Conservation (phyloP, 2,888 invertebrate species). For the Lepidonotus clava region DNA sequence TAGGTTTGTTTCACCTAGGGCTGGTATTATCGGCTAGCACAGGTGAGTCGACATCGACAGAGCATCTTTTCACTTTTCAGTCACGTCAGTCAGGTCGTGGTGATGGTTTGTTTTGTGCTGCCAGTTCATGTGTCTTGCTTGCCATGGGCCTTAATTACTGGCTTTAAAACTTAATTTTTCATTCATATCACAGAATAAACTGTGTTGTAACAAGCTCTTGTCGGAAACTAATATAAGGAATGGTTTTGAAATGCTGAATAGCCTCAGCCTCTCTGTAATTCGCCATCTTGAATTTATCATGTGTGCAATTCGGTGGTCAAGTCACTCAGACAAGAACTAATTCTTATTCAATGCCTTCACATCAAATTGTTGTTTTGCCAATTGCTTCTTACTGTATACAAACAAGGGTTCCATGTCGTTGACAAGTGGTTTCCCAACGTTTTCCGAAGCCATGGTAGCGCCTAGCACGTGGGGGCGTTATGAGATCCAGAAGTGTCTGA, state of each 20-base stretch:
- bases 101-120: too few relatives aligned
- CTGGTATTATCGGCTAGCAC: constrained; percentile 20
- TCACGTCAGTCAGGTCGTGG: too few relatives aligned
- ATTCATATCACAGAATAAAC: too few relatives aligned
- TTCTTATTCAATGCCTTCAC: too few relatives aligned
- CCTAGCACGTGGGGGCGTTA: not conserved
- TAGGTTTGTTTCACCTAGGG: constrained; percentile 34
- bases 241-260: not conserved
- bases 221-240: too few relatives aligned
- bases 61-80: too few relatives aligned
- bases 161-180: too few relatives aligned
- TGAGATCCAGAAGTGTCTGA: not conserved
- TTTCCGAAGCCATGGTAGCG: too few relatives aligned
- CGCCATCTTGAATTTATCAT: constrained; percentile 48
- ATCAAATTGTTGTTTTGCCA: not conserved
- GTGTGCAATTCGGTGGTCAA: constrained; percentile 38
- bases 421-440: not conserved
- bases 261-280: constrained; percentile 27
- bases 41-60: not conserved
- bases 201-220: too few relatives aligned
- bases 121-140: too few relatives aligned
- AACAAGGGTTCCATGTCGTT: not conserved
- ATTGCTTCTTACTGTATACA: too few relatives aligned
- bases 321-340: not conserved
- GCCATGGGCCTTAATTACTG: too few relatives aligned